Conservation (phyloP, 1,140 invertebrate species). For the Ptiloglossa arizonensis region DNA sequence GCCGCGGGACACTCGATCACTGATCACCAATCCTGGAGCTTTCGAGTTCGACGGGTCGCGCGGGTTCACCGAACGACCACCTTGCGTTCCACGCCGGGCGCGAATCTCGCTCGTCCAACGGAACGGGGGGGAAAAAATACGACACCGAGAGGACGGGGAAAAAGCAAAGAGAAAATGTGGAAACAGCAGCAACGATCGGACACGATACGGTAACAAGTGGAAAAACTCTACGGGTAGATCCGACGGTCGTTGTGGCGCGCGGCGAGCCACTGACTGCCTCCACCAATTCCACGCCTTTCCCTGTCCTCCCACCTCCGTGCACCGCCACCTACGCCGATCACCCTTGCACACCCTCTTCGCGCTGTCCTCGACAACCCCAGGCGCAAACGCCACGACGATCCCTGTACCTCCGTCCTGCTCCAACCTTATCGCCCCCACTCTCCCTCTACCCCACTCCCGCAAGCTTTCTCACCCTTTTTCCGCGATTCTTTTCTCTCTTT, state of each 20-base stretch:
- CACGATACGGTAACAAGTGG: slow-evolving; percentile 56
- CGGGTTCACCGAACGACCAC: neutral
- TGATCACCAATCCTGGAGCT: slow-evolving; percentile 15
- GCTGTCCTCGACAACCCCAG: slow-evolving; percentile 62
- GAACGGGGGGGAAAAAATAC: too few relatives aligned
- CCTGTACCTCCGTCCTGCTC: slow-evolving; percentile 20
- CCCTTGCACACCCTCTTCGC: slow-evolving; percentile 57
- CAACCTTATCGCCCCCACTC: neutral
- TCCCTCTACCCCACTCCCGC: slow-evolving; percentile 2
- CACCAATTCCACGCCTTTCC: slow-evolving; percentile 73
- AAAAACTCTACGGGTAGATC: slow-evolving; percentile 63
- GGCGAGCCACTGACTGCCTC: slow-evolving; percentile 77
- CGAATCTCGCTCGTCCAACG: too few relatives aligned
- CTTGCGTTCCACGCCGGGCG: neutral
- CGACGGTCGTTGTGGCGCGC: slow-evolving; percentile 73
- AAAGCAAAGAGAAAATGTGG: neutral
- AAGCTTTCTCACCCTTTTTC: slow-evolving; percentile 11
- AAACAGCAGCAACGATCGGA: neutral
- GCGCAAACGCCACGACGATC: slow-evolving; percentile 65
- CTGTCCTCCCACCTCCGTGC: slow-evolving; percentile 54
- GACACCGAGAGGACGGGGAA: too few relatives aligned
- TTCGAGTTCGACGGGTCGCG: neutral
- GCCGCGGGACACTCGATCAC: slow-evolving; percentile 19
- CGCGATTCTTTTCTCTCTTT: slow-evolving; percentile 8
- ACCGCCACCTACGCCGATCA: slow-evolving; percentile 58